These are phyloP conservation scores for Ecliptopera silaceata DNA, from an alignment of 2,888 invertebrate species.

Conservation along the genomic window DNA sequence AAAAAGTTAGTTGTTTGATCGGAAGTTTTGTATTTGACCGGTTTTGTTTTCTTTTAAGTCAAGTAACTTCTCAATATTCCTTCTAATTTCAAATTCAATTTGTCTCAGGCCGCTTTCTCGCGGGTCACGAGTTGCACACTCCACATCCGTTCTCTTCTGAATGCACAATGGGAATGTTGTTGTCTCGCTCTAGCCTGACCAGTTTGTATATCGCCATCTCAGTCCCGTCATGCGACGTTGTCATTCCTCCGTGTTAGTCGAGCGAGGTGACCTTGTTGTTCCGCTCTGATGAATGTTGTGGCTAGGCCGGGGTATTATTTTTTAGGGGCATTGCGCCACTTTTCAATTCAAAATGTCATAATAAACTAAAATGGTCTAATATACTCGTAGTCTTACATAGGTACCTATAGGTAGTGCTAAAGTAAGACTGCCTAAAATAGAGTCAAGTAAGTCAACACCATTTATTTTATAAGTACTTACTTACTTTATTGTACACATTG, in stretches of 20 bases:
- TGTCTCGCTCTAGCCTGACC: conserved; percentile 50
- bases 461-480: too few species aligned
- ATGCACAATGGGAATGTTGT: conserved; percentile 68
- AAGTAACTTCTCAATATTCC: conserved; percentile 10
- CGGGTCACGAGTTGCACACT: conserved; percentile 74
- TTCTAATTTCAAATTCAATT: conserved; percentile 67
- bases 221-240: conserved; percentile 64
- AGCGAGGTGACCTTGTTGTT: conserved; percentile 71
- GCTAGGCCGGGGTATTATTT: conserved; percentile 8
- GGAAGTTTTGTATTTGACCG: too few species aligned
- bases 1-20: too few species aligned
- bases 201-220: conserved; percentile 41
- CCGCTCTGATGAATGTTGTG: conserved; percentile 51
- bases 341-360: background rate
- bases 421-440: too few species aligned
- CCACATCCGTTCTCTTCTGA: conserved; percentile 75
- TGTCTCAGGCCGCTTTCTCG: conserved; percentile 72
- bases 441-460: too few species aligned
- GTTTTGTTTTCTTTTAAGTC: too few species aligned
- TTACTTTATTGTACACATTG: too few species aligned
- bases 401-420: too few species aligned
- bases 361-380: too few species aligned
- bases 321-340: conserved; percentile 5
- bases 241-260: conserved; percentile 54
- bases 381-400: too few species aligned